Percentiles rank a stretch among this genome's conserved stretches.
phyloP scores from a whole-genome alignment of 2,113 vertebrate genomes.

The Siphamia tubifer region DNA sequence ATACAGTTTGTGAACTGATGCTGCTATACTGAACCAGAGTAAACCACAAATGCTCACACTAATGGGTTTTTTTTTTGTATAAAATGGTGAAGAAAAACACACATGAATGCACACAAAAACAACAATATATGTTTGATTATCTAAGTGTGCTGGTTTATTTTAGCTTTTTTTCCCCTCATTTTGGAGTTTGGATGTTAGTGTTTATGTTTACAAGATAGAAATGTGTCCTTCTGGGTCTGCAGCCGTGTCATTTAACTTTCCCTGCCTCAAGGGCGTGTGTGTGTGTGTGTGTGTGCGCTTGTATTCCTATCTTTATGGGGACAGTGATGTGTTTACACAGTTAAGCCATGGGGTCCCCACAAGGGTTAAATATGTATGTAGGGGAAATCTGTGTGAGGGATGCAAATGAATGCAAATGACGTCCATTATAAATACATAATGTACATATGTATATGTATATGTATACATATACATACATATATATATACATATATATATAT shows the following conservation, averaged over 20 bases:
- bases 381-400: too few relatives aligned
- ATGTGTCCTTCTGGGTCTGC: conserved; percentile 16
- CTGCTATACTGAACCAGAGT: conserved; percentile 6
- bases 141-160: background rate
- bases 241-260: conserved; percentile 13
- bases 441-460: too few relatives aligned
- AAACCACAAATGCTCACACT: background rate
- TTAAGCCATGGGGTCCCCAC: too few relatives aligned
- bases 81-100: background rate
- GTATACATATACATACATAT: too few relatives aligned
- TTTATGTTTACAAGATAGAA: background rate
- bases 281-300: background rate
- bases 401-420: too few relatives aligned
- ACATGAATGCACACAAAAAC: background rate
- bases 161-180: background rate
- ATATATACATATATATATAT: too few relatives aligned
- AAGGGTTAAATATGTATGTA: too few relatives aligned
- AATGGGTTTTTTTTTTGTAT: conserved; percentile 14
- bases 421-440: too few relatives aligned
- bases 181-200: background rate
- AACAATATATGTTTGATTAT: background rate
- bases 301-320: too few relatives aligned
- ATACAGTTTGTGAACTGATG: background rate
- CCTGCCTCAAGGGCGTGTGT: background rate
- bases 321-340: too few relatives aligned